Percentiles rank a stretch among this genome's conserved stretches.
Conservation (phyloP, 2,888 invertebrate species). For the Choreutis nemorana region DNA sequence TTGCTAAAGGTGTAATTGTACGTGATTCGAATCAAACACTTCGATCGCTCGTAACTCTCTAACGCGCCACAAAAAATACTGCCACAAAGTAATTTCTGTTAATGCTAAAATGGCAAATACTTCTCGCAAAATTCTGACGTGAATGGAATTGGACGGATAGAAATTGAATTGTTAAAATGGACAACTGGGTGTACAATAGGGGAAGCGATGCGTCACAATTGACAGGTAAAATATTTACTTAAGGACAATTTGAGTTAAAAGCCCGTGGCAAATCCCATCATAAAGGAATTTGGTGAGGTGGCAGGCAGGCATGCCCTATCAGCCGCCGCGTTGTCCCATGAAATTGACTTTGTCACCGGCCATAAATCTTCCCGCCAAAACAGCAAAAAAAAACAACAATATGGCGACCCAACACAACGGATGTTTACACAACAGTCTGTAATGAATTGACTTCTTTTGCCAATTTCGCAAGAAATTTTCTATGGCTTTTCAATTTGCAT, state of each 20-base stretch:
- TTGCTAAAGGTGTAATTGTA: conserved; percentile 10
- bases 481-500: conserved; percentile 20
- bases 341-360: conserved; percentile 62
- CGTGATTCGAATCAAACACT: conserved; percentile 2
- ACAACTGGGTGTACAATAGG: conserved; percentile 24
- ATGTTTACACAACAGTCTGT: conserved; percentile 56
- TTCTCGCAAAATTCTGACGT: too few species aligned
- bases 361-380: conserved; percentile 51
- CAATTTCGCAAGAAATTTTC: conserved; percentile 24
- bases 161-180: conserved; percentile 48
- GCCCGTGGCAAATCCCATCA: conserved; percentile 47
- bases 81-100: too few species aligned
- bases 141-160: too few species aligned
- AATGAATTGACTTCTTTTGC: conserved; percentile 25
- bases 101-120: too few species aligned
- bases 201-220: conserved; percentile 51
- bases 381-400: conserved; percentile 28
- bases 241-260: conserved; percentile 54
- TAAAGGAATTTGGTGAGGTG: conserved; percentile 27
- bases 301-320: conserved; percentile 39
- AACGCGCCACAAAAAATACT: too few species aligned
- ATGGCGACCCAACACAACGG: conserved; percentile 33
- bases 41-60: too few species aligned
- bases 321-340: conserved; percentile 34
- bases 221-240: conserved; percentile 59